Base-by-base conservation (phyloP, 2,797 vertebrate genomes). In the Salmo trutta region DNA sequence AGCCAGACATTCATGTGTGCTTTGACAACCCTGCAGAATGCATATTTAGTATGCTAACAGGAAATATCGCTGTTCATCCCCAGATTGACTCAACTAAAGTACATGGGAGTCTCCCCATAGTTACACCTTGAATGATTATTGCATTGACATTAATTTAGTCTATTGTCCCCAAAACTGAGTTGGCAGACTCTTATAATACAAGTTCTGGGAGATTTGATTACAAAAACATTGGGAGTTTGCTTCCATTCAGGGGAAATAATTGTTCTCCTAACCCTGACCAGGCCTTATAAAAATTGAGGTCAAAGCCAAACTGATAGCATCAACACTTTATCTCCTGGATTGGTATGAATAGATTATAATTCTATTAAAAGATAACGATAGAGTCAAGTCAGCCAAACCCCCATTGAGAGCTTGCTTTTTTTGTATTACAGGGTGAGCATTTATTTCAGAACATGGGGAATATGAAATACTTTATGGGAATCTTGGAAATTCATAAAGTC, bases 361-460 rank as follows among this genome's bases (percentile, higher is more conserved):
- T 73, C 29, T 62, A 73, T 73, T 73, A 73, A 73, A 36, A 73
- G 72, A 73, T 73, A 73, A 59, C 29, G 15, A 59, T 56, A 73
- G 47, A 71, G 27, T 29, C 71, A 73, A 73, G 59, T 73, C 27
- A 73, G 3, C 16, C 27, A 29, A 17, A 5, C 24, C 17, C 71
- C 27, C 8, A 21, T 5, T 24, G 69, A 59, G 56, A 59, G 19
- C 56, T 66, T 29, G 51, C 21, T 29, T 24, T 72, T 47, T 72
- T 72, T 72, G 27, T 72, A 27, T 16, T 24, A 27, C 53, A 16
- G 14, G 36, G 17, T 24, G 21, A 71, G 14, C 15, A 72, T 72
- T 27, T n/a, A 14, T 72, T 51, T 53, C 47, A 72, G 47, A 68
- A 16, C 29, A 65, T 65, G 64, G 14, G 12, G 14, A 15, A 8